Conservation (phyloP, 2,797 vertebrate species). For the Morus bassanus region DNA sequence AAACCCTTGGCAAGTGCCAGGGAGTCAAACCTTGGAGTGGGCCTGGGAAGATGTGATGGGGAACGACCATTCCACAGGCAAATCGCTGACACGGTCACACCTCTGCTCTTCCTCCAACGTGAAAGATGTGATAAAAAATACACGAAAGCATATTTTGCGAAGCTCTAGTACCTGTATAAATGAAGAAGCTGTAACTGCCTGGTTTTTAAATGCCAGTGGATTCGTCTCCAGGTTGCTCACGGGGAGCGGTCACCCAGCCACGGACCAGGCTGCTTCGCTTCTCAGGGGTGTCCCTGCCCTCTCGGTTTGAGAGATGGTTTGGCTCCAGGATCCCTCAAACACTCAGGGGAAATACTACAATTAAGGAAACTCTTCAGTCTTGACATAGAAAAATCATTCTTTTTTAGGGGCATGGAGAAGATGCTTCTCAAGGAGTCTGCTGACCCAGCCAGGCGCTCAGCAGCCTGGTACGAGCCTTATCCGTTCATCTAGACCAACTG, state of each 20-base stretch:
- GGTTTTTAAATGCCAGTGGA: neutral
- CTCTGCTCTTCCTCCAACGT: neutral
- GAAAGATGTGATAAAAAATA: neutral
- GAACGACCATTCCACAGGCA: neutral
- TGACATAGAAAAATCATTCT: neutral
- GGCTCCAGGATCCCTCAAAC: neutral
- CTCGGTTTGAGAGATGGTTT: neutral
- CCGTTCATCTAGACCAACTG: neutral
- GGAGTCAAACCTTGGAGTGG: neutral
- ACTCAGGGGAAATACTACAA: neutral
- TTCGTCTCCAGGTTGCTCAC: neutral
- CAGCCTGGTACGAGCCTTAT: neutral
- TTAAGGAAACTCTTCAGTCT: neutral
- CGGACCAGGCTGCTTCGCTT: neutral
- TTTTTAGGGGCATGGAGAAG: neutral
- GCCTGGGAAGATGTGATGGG: neutral
- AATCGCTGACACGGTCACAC: accelerated
- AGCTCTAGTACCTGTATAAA: neutral
- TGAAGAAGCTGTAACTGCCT: neutral
- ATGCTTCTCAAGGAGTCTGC: neutral
- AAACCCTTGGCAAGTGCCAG: neutral
- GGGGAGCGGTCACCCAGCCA: neutral
- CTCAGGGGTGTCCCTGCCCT: accelerated
- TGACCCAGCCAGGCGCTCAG: neutral
- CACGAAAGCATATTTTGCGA: neutral